Percentiles rank a stretch among this genome's conserved stretches.
Conservation (phyloP, 2,113 vertebrate species). For the Anthoscopus minutus region DNA sequence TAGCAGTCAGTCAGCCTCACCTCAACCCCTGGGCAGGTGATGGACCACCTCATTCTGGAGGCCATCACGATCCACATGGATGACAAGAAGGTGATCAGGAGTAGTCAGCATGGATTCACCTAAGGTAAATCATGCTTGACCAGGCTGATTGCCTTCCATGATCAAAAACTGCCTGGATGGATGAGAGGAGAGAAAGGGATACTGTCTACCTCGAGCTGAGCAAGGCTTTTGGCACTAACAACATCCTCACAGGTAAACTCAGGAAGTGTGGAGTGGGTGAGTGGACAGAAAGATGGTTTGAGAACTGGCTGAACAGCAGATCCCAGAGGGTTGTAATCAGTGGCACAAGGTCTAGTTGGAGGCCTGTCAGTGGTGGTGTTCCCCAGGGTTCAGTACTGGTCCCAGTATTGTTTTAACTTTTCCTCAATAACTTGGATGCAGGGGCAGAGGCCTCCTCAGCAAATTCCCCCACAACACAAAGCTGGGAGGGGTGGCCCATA, state of each 20-base stretch:
- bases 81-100: not conserved
- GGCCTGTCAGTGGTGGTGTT: not conserved
- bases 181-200: not conserved
- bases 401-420: not conserved
- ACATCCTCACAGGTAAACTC: not conserved
- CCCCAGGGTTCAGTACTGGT: not conserved
- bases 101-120: not conserved
- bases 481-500: not conserved
- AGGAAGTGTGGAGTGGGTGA: not conserved
- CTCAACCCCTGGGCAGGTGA: not conserved
- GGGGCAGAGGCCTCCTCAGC: not conserved
- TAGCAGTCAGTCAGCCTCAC: fast-evolving
- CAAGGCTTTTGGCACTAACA: not conserved
- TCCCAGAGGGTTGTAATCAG: not conserved
- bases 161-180: not conserved
- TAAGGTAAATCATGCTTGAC: not conserved
- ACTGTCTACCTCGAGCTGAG: not conserved
- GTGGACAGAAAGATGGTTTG: not conserved
- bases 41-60: not conserved
- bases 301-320: not conserved
- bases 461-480: not conserved
- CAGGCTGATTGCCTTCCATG: not conserved
- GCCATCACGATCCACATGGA: not conserved
- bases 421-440: not conserved
- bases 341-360: not conserved